Conservation (phyloP, 2,113 vertebrate species). For the Pelobates fuscus region DNA sequence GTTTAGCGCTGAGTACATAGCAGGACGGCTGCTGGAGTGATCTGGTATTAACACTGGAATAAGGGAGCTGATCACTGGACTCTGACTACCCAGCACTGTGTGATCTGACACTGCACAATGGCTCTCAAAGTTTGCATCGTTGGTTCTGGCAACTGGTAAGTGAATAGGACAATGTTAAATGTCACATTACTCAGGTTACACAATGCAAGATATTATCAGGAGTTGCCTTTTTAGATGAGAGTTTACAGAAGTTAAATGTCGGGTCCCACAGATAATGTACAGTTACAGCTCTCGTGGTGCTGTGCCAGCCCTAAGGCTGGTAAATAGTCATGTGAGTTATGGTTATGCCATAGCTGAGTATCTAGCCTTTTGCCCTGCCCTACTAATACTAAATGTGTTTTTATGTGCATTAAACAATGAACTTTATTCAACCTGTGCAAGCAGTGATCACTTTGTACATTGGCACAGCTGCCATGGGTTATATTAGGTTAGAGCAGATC, state of each 20-base stretch:
- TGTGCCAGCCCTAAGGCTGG: too few relatives aligned
- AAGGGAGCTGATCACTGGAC: too few relatives aligned
- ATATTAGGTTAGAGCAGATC: too few relatives aligned
- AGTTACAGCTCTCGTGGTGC: too few relatives aligned
- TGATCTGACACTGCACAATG: conserved; percentile 5
- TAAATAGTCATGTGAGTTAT: too few relatives aligned
- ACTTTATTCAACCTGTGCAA: too few relatives aligned
- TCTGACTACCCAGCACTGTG: conserved; percentile 49
- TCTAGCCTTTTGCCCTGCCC: neutral
- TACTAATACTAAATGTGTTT: too few relatives aligned
- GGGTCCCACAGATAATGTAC: too few relatives aligned
- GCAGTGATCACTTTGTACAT: too few relatives aligned
- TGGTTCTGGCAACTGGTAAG: conserved; percentile 97
- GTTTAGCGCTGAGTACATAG: neutral
- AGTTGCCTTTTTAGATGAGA: neutral
- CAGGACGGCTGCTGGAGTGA: neutral
- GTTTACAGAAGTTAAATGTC: too few relatives aligned
- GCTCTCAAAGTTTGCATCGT: conserved; percentile 85
- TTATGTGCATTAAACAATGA: too few relatives aligned
- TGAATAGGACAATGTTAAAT: neutral
- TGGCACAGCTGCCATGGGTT: too few relatives aligned
- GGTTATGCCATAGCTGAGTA: neutral
- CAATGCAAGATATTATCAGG: neutral
- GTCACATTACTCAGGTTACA: neutral
- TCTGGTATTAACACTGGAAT: neutral